Conservation (phyloP, 1,140 invertebrate species). For the Ericerus pela region DNA sequence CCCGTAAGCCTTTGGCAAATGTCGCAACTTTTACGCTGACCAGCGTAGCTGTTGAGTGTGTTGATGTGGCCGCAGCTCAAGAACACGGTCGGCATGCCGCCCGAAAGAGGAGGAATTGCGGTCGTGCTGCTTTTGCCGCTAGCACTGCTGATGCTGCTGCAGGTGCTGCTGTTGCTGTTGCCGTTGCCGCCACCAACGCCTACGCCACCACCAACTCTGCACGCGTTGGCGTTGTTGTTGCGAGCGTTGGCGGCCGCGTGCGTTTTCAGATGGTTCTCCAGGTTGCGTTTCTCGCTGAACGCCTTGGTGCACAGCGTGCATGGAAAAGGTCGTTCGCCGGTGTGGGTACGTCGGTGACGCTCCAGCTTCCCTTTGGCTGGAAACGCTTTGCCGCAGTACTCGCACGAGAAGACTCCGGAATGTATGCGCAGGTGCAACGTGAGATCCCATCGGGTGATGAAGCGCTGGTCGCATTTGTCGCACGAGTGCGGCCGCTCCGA, state of each 20-base stretch:
- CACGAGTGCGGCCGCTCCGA: background rate
- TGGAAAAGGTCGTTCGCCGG: conserved; percentile 23
- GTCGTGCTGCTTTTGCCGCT: too few relatives aligned
- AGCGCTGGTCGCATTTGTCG: conserved; percentile 4
- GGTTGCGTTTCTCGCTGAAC: conserved; percentile 19
- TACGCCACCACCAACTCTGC: too few relatives aligned
- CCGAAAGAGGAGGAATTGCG: too few relatives aligned
- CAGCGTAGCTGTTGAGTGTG: too few relatives aligned
- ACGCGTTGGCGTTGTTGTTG: too few relatives aligned
- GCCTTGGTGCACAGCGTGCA: conserved; percentile 21
- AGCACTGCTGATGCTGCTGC: too few relatives aligned
- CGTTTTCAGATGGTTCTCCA: conserved; percentile 1
- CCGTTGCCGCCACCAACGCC: too few relatives aligned
- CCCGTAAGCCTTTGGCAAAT: too few relatives aligned
- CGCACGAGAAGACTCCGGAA: conserved; percentile 16
- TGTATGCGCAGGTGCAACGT: background rate
- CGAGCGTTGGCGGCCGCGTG: background rate
- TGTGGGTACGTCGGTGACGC: conserved; percentile 22
- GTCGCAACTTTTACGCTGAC: too few relatives aligned
- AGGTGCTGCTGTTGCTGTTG: too few relatives aligned
- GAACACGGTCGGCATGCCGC: too few relatives aligned
- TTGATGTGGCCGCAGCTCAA: too few relatives aligned
- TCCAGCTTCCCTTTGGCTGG: conserved; percentile 17
- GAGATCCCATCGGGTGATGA: background rate
- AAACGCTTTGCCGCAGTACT: conserved; percentile 22